Conservation (phyloP, 1,140 invertebrate species). For the Microplitis mediator region DNA sequence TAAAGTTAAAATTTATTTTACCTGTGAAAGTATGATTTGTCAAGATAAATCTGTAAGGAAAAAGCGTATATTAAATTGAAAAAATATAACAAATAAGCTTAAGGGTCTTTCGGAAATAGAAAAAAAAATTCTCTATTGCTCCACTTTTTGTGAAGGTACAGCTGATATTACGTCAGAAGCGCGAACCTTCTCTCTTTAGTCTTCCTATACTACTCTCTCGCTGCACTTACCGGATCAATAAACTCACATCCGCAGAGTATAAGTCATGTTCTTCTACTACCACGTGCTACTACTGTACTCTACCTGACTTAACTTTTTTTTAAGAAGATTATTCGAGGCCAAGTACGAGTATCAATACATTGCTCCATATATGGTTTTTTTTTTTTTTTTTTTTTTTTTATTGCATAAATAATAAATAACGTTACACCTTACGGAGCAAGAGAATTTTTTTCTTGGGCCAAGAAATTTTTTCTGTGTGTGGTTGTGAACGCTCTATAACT, state of each 20-base stretch:
- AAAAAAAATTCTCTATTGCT: constrained; percentile 35
- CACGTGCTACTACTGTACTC: neutral
- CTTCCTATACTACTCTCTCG: neutral
- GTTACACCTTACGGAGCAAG: no score
- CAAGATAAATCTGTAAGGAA: neutral
- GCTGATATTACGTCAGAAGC: constrained; percentile 46
- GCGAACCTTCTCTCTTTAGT: constrained; percentile 37
- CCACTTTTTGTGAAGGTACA: constrained; percentile 22
- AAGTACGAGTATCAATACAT: neutral
- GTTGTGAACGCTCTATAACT: no score
- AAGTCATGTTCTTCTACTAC: constrained; percentile 19
- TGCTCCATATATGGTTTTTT: neutral
- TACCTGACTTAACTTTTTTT: neutral
- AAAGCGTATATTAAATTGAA: neutral
- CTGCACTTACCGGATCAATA: constrained; percentile 44
- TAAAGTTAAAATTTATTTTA: no score
- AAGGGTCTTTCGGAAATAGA: neutral
- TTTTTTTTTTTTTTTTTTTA: neutral
- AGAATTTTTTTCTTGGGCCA: no score
- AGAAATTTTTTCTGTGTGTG: no score
- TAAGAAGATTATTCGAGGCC: constrained; percentile 5
- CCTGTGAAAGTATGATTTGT: no score
- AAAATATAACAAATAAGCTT: neutral
- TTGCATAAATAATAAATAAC: neutral
- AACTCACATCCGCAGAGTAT: constrained; percentile 17